Percentiles rank a stretch among this genome's conserved stretches.
phyloP scores from a whole-genome alignment of 2,113 vertebrate species.

The Gallinago paraguaiae region DNA sequence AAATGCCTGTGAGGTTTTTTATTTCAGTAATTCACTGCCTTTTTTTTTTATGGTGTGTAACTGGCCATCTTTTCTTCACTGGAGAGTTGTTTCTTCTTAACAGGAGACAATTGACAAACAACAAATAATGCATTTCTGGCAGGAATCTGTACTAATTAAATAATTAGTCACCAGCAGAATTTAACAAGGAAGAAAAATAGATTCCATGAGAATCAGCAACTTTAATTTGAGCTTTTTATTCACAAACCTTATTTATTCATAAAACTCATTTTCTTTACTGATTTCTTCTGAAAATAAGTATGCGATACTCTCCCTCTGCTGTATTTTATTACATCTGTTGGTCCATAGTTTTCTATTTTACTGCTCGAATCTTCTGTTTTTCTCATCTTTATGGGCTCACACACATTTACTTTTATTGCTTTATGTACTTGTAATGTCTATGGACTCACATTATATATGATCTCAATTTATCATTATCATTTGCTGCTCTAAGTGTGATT shows the following conservation, averaged over 20 bases:
- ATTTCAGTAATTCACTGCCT: not conserved
- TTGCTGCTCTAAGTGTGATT: not conserved
- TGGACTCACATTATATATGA: not conserved
- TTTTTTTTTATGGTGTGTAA: not conserved
- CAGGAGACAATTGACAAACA: not conserved
- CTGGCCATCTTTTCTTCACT: not conserved
- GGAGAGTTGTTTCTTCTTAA: not conserved
- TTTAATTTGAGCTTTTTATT: not conserved
- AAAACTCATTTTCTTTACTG: not conserved
- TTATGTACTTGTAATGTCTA: slow-evolving; percentile 17
- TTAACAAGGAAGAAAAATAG: not conserved
- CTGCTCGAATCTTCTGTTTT: slow-evolving; percentile 6
- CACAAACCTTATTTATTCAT: not conserved
- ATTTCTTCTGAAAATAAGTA: not conserved
- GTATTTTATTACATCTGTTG: not conserved
- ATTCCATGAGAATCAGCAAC: not conserved
- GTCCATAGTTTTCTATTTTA: not conserved
- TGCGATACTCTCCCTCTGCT: not conserved
- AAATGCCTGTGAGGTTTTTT: not conserved
- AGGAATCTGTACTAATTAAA: not conserved
- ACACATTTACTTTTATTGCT: slow-evolving; percentile 11
- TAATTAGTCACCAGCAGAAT: not conserved
- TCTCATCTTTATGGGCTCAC: not conserved
- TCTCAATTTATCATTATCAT: slow-evolving; percentile 12
- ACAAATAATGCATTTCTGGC: not conserved